Percentiles rank a stretch among this genome's conserved stretches.
These are phyloP conservation scores for Eremobia ochroleuca DNA, from an alignment of 2,888 invertebrate genomes.

Conservation along the genomic window DNA sequence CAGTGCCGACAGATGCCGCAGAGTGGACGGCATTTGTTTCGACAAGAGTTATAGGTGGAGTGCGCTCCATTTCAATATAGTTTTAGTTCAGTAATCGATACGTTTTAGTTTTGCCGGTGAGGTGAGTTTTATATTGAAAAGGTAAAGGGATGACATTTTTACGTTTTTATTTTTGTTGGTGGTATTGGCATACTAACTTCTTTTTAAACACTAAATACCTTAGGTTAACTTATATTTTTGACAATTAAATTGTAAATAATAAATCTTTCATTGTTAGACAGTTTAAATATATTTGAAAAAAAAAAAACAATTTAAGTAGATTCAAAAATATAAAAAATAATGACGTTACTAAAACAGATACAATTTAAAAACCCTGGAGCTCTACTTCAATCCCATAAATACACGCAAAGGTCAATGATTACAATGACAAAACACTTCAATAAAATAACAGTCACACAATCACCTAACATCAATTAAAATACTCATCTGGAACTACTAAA, in stretches of 20 bases:
- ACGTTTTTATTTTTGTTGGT: not conserved
- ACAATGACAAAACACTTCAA: constrained; percentile 38
- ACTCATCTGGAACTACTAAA: constrained; percentile 55
- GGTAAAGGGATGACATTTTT: constrained; percentile 10
- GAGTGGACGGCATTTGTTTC: constrained; percentile 81
- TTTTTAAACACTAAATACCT: not conserved
- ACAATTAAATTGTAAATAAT: not conserved
- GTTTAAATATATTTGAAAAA: not conserved
- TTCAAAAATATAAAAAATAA: not conserved
- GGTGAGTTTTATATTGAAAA: constrained; percentile 41
- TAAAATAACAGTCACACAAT: constrained; percentile 28
- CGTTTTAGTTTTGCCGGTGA: constrained; percentile 52
- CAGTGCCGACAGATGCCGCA: constrained; percentile 83
- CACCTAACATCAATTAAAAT: constrained; percentile 52
- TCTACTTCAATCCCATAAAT: not conserved
- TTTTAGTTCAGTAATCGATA: constrained; percentile 67
- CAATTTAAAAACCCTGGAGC: not conserved
- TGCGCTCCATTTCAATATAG: constrained; percentile 76
- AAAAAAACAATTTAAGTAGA: not conserved
- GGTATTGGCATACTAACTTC: not conserved
- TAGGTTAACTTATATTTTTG: not conserved
- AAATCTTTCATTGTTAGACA: not conserved
- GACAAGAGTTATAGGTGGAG: constrained; percentile 77
- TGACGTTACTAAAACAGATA: not conserved
- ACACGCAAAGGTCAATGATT: constrained; percentile 6